Evolutionary conservation across 2,888 invertebrate genomes (phyloP).

Genomic region (Agriotes lineatus): DNA sequence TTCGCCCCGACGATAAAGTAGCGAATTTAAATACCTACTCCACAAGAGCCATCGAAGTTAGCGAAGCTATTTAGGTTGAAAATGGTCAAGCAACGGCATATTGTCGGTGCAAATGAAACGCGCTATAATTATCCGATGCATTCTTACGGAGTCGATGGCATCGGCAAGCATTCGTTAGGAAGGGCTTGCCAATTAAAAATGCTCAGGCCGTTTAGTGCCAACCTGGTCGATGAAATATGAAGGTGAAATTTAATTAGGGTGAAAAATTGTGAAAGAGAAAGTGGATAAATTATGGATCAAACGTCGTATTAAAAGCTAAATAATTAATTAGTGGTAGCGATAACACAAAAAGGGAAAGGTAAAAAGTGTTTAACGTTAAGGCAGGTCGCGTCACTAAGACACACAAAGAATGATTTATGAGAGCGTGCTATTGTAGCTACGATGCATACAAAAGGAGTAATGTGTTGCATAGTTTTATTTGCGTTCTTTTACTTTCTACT

Average conservation of each 20-base stretch:
- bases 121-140: constrained; percentile 36
- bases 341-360: constrained; percentile 30
- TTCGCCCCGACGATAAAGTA: constrained; percentile 7
- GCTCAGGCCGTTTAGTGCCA: background rate
- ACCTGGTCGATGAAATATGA: constrained; percentile 3
- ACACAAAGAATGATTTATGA: constrained; percentile 36
- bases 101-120: constrained; percentile 27
- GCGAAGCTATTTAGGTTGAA: constrained; percentile 17
- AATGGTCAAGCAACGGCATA: constrained; percentile 29
- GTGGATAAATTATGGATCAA: constrained; percentile 7
- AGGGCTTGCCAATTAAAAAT: constrained; percentile 22
- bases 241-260: constrained; percentile 1
- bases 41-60: background rate
- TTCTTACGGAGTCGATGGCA: constrained; percentile 39
- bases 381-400: constrained; percentile 34
- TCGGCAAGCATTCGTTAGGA: constrained; percentile 1
- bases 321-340: constrained; percentile 22
- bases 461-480: constrained; percentile 18
- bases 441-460: constrained; percentile 11
- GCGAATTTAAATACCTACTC: constrained; percentile 22
- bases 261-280: constrained; percentile 6
- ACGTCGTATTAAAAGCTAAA: constrained; percentile 14
- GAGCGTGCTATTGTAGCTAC: constrained; percentile 21
- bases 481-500: constrained; percentile 19
- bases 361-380: constrained; percentile 32